These are phyloP conservation scores for Stictonetta naevosa DNA, from an alignment of 2,113 vertebrate genomes.

Conservation along the genomic window DNA sequence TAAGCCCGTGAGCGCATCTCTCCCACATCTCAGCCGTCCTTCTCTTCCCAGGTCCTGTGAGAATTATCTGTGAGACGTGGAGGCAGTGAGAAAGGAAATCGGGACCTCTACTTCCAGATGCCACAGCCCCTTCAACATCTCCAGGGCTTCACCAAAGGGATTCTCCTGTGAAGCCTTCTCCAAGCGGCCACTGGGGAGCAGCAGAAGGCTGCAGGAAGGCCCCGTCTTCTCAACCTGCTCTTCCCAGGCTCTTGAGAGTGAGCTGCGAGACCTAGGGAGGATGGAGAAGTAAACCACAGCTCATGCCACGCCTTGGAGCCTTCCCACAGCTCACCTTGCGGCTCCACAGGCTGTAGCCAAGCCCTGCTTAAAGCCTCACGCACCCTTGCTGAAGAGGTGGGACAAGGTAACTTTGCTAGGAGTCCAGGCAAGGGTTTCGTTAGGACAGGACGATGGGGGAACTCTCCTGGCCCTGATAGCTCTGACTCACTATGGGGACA, in stretches of 20 bases:
- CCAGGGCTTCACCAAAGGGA: not conserved
- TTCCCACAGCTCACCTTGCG: not conserved
- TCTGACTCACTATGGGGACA: not conserved
- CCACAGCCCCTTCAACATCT: not conserved
- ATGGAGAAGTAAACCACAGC: not conserved
- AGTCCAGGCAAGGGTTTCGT: not conserved
- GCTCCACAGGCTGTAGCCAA: not conserved
- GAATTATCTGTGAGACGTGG: not conserved
- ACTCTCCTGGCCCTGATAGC: not conserved
- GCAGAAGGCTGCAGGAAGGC: not conserved
- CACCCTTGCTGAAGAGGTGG: not conserved
- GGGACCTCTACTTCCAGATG: fast-evolving
- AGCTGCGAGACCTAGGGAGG: fast-evolving
- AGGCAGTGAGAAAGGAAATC: not conserved
- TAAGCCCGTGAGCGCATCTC: not conserved
- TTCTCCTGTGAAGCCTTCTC: not conserved
- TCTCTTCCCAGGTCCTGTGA: not conserved
- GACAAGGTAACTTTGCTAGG: not conserved
- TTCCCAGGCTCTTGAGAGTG: not conserved
- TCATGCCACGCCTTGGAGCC: not conserved
- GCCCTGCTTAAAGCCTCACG: not conserved
- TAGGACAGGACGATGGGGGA: not conserved
- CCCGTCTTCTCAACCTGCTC: not conserved
- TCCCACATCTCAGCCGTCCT: not conserved
- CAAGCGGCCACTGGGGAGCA: constrained; percentile 30